A percentile compares a stretch with the other conserved stretches of the same genome.
These are phyloP conservation scores for Meiosimyza platycephala DNA, from an alignment of 2,888 invertebrate species.

Conservation along the genomic window DNA sequence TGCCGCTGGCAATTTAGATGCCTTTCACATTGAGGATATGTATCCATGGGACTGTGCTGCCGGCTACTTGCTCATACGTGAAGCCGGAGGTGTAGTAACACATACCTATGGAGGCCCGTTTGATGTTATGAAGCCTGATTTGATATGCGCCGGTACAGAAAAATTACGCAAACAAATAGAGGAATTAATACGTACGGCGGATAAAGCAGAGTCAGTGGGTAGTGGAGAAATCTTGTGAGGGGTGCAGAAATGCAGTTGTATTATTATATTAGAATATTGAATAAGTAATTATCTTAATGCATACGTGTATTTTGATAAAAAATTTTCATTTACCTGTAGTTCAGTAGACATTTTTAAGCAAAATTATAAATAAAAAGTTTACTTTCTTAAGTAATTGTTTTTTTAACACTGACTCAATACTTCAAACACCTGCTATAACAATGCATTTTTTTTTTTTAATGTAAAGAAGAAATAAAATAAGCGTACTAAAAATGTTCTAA, in stretches of 20 bases:
- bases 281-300: no score
- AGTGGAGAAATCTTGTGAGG: slow-evolving; percentile 39
- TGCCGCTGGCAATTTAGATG: slow-evolving; percentile 77
- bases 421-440: no score
- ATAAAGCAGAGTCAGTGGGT: slow-evolving; percentile 62
- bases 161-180: slow-evolving; percentile 68
- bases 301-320: no score
- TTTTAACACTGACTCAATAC: not conserved
- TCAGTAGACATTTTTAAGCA: no score
- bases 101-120: slow-evolving; percentile 73
- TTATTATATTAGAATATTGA: no score
- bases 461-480: no score
- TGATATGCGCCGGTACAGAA: slow-evolving; percentile 69
- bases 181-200: slow-evolving; percentile 68
- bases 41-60: slow-evolving; percentile 86
- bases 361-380: no score
- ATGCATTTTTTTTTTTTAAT: no score
- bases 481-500: no score
- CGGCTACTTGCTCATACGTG: slow-evolving; percentile 76
- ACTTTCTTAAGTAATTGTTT: slow-evolving; percentile 21
- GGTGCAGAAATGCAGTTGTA: not conserved
- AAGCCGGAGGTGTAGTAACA: slow-evolving; percentile 80
- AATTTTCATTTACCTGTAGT: no score
- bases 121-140: slow-evolving; percentile 71
- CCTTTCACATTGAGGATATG: slow-evolving; percentile 77